Evolutionary conservation across 2,113 vertebrate genomes (phyloP), one percentile per base, ranked within the genome.

Genomic region (Chelonoidis abingdonii): DNA sequence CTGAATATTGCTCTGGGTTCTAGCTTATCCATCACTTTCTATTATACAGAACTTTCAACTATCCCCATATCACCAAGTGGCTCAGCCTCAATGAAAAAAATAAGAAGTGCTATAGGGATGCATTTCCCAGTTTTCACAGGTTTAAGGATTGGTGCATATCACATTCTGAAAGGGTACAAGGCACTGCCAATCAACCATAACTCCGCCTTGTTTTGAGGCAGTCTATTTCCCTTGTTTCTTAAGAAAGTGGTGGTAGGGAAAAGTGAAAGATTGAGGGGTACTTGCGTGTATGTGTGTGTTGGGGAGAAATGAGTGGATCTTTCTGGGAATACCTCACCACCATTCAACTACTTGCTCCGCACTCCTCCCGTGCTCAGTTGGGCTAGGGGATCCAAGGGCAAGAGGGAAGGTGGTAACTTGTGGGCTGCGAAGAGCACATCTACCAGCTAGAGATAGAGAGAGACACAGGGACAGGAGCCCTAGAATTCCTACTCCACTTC

Each of bases 401-500:
- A 22, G 38, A 41, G 38, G 24, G 35, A 41, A 56, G 21, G 52
- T 54, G n/a, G 53, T 22, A 80, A 80, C 44, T 3, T 49, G 78
- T 12, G 50, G 8, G 56, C 8, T 93, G 57, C 29, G 59, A 83
- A 44, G 25, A 78, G 14, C 3, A 0, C 3, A 54, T 24, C 88
- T 54, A 41, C 41, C 5, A 78, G 3, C 4, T 17, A 5, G 19
- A 0, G 0, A 76, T 7, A 44, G 8, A 83, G 38, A 22, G 62
- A 85, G 87, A 49, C 8, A 31, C 84, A 87, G 27, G 19, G 31
- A 4, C 2, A 80, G 35, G 89, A 83, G 38, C n/a, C 35, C 38
- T 38, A 75, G 16, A 75, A 65, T 65, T 12, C 14, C 31, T 65
- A 35, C 13, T 17, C 62, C 29, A 65, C 31, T 65, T 65, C 31